Evolutionary conservation across 2,113 vertebrate species (phyloP).

Genomic region (Dromaius novaehollandiae): DNA sequence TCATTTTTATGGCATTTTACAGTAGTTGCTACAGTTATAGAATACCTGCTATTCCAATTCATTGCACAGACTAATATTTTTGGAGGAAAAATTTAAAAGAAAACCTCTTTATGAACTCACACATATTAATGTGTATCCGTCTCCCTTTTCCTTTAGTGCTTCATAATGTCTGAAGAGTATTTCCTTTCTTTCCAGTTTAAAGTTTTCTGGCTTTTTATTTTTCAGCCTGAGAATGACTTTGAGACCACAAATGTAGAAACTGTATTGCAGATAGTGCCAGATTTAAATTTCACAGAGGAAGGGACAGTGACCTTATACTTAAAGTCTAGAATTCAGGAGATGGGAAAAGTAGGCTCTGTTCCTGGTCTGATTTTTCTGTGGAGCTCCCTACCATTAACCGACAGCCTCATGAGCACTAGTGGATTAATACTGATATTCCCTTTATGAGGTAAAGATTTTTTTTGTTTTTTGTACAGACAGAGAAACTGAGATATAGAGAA

Average conservation of each 20-base stretch:
- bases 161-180: not conserved
- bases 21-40: conserved; percentile 53
- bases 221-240: not conserved
- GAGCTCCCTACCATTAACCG: not conserved
- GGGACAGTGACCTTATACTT: accelerated
- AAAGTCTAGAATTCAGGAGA: accelerated
- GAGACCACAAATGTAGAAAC: not conserved
- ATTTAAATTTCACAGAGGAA: not conserved
- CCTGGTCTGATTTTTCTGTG: not conserved
- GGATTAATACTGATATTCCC: not conserved
- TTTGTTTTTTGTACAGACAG: not conserved
- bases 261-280: not conserved
- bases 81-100: not conserved
- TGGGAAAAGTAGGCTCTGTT: not conserved
- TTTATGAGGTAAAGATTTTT: not conserved
- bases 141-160: not conserved
- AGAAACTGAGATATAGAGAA: not conserved
- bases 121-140: not conserved
- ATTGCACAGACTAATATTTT: not conserved
- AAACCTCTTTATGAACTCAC: not conserved
- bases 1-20: conserved; percentile 64
- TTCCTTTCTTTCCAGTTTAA: not conserved
- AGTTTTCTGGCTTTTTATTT: not conserved
- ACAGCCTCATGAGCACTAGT: not conserved
- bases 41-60: conserved; percentile 32